Evolutionary conservation across 2,113 vertebrate genomes (phyloP).

Genomic region (Alethe diademata): DNA sequence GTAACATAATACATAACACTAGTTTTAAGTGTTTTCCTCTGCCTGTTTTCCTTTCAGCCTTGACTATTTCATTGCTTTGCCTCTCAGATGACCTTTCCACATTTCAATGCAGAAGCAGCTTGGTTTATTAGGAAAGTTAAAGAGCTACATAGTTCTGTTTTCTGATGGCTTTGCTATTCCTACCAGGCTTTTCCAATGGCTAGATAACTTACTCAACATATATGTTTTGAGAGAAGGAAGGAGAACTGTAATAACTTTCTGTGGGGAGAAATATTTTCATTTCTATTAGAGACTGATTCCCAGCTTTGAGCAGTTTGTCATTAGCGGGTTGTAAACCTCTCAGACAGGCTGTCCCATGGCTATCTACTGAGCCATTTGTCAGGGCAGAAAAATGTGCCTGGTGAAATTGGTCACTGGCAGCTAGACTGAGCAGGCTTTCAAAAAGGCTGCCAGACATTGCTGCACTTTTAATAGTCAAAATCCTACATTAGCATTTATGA

Average conservation of each 20-base stretch:
- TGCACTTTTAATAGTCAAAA: not conserved
- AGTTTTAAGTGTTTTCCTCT: not conserved
- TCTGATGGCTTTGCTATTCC: slow-evolving; percentile 5
- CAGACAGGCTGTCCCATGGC: not conserved
- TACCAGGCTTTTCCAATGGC: not conserved
- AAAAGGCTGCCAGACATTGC: not conserved
- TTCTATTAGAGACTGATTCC: slow-evolving; percentile 11
- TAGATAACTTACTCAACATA: not conserved
- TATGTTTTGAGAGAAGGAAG: not conserved
- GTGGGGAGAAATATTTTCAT: not conserved
- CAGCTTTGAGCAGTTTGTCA: not conserved
- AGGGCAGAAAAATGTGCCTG: slow-evolving; percentile 1
- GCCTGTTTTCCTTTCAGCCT: not conserved
- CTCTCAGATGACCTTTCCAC: slow-evolving; percentile 8
- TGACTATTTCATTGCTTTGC: not conserved
- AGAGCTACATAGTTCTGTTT: not conserved
- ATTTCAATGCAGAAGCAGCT: not conserved
- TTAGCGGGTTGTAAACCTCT: not conserved
- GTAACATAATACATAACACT: not conserved
- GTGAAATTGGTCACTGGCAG: not conserved
- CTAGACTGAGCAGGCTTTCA: not conserved
- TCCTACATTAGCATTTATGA: slow-evolving; percentile 11
- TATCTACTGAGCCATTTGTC: not conserved
- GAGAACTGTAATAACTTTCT: not conserved
- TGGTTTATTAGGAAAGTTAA: not conserved